phyloP scores from a whole-genome alignment of 2,113 vertebrate species.

The Poecile atricapillus region DNA sequence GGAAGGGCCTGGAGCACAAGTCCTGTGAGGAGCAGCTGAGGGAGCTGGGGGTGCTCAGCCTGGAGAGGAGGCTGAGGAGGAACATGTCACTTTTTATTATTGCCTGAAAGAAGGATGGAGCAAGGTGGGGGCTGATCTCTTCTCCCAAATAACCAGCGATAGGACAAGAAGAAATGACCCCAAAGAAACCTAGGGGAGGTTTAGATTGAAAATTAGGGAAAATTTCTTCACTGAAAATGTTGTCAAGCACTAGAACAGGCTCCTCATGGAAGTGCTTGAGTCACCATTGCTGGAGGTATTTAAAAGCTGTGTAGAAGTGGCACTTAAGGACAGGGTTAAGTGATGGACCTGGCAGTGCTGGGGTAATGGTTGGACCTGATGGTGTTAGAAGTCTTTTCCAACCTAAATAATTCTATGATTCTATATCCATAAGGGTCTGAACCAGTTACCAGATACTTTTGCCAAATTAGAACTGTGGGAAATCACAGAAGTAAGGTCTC shows the following conservation, averaged over 20 bases:
- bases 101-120: neutral
- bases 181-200: neutral
- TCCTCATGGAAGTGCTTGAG: neutral
- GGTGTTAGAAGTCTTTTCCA: neutral
- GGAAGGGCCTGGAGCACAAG: neutral
- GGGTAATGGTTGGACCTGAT: neutral
- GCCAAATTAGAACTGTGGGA: neutral
- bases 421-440: neutral
- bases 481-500: neutral
- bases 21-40: neutral
- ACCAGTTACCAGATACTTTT: neutral
- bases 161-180: neutral
- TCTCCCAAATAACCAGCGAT: neutral
- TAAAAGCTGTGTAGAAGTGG: neutral
- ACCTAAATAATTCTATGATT: neutral
- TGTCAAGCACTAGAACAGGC: neutral
- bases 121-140: neutral
- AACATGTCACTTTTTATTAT: neutral
- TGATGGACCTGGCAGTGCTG: neutral
- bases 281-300: neutral
- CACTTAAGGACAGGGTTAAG: neutral
- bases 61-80: neutral
- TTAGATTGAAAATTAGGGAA: neutral
- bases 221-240: neutral
- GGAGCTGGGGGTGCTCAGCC: accelerated